Evolutionary conservation across 2,888 invertebrate genomes (phyloP).

Genomic region (Heliconius hortense): DNA sequence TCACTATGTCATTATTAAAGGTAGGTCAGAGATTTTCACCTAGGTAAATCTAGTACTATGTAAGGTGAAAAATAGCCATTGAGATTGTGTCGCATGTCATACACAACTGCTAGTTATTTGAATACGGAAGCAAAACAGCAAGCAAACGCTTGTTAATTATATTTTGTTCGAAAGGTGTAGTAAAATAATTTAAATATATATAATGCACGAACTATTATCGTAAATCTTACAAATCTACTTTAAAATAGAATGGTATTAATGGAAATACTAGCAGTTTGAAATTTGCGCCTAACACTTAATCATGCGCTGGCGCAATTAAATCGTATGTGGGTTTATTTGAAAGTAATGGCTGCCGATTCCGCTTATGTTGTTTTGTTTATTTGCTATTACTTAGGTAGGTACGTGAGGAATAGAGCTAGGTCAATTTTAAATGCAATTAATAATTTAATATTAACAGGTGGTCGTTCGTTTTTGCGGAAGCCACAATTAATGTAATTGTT

Average conservation of each 20-base stretch:
- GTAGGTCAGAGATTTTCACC: too few relatives aligned
- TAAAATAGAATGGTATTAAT: slow-evolving; percentile 22
- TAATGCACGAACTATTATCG: not conserved
- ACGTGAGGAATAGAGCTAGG: too few relatives aligned
- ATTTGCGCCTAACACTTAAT: slow-evolving; percentile 24
- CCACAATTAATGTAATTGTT: too few relatives aligned
- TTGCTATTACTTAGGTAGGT: not conserved
- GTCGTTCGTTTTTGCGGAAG: too few relatives aligned
- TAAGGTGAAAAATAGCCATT: too few relatives aligned
- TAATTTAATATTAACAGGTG: too few relatives aligned
- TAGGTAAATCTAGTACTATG: too few relatives aligned
- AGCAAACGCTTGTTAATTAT: not conserved
- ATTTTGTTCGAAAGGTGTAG: not conserved
- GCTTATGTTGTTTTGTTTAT: slow-evolving; percentile 7
- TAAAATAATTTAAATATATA: slow-evolving; percentile 14
- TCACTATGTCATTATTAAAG: not conserved
- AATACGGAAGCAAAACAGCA: not conserved
- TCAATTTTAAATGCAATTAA: too few relatives aligned
- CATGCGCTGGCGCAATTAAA: slow-evolving; percentile 23
- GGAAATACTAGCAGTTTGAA: slow-evolving; percentile 17
- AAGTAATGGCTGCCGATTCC: slow-evolving; percentile 16
- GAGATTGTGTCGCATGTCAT: too few relatives aligned
- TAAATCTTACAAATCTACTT: slow-evolving; percentile 17
- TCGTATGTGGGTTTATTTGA: slow-evolving; percentile 22
- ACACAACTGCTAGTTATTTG: too few relatives aligned